Conservation (phyloP, 2,113 vertebrate genomes). For the Rallus limicola region DNA sequence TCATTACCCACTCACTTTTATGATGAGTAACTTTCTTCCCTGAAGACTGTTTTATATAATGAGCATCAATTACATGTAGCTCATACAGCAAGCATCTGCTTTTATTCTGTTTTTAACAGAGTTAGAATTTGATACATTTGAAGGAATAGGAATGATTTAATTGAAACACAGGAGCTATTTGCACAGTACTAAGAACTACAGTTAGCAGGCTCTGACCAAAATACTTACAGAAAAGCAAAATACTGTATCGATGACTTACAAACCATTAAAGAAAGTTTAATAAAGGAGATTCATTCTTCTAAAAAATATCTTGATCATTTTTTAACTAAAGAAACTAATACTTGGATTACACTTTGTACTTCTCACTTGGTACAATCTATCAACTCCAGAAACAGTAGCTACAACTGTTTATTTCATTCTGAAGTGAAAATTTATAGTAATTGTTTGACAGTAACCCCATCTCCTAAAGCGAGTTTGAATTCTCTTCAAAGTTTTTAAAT, state of each 20-base stretch:
- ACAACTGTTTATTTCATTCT: background rate
- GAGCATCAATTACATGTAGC: background rate
- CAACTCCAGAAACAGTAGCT: background rate
- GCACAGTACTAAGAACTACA: background rate
- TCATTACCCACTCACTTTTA: slow-evolving; percentile 26
- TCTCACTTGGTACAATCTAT: background rate
- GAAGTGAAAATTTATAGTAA: background rate
- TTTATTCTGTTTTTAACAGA: background rate
- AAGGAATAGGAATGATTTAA: background rate
- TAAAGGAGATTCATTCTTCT: background rate
- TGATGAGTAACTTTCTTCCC: background rate
- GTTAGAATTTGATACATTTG: background rate
- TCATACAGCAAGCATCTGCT: background rate
- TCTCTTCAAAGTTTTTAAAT: background rate
- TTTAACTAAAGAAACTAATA: background rate
- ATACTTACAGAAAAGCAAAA: background rate
- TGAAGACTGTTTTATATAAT: background rate
- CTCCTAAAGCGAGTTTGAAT: background rate
- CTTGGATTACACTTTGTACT: background rate
- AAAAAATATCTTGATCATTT: background rate
- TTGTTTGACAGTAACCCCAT: background rate
- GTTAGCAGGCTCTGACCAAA: background rate
- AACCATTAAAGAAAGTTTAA: background rate
- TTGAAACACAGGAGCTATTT: background rate
- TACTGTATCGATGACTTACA: background rate